Evolutionary conservation across 2,113 vertebrate genomes (phyloP), one percentile per base, ranked within the genome.

Genomic region (Anolis carolinensis): DNA sequence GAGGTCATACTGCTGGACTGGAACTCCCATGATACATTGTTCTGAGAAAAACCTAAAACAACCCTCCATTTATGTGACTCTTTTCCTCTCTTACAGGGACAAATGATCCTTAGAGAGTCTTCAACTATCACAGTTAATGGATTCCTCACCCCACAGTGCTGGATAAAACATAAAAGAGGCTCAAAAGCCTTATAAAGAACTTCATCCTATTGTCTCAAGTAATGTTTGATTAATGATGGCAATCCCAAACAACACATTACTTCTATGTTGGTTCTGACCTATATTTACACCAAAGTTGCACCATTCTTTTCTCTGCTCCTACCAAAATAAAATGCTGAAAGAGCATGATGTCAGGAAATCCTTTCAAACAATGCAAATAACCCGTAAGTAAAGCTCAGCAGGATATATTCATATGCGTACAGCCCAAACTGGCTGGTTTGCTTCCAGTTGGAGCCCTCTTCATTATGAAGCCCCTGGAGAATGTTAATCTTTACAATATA

Each of bases 401-500:
- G 90, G 88, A 93, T 95, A 94, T 92, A 94, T 95, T 94, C 94
- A 94, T 92, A 90, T 90, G 92, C 84, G 63, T 92, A 92, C 93
- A 95, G 91, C 88, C 90, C 62, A 82, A 91, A 87, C 95, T 93
- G 89, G 91, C 92, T 95, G 95, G 91, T 93, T 93, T 86, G 89
- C 92, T 95, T 95, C 94, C 93, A 95, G 89, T 93, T 94, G 93
- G 93, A 95, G 94, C 90, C 92, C 93, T 93, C 89, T 95, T 95
- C 94, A 92, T 95, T 95, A 94, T 94, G 92, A 93, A 88, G 91
- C 92, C 93, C 92, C 93, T 90, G 93, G 94, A 94, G 95, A 95
- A 95, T 94, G 95, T 95, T 95, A 95, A 95, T 95, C 95, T 95
- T 93, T 94, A 92, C 91, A 93, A 93, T 95, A 95, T 95, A 95